These are phyloP conservation scores for Muscicapa striata DNA, from an alignment of 2,797 vertebrate species.

Conservation along the genomic window DNA sequence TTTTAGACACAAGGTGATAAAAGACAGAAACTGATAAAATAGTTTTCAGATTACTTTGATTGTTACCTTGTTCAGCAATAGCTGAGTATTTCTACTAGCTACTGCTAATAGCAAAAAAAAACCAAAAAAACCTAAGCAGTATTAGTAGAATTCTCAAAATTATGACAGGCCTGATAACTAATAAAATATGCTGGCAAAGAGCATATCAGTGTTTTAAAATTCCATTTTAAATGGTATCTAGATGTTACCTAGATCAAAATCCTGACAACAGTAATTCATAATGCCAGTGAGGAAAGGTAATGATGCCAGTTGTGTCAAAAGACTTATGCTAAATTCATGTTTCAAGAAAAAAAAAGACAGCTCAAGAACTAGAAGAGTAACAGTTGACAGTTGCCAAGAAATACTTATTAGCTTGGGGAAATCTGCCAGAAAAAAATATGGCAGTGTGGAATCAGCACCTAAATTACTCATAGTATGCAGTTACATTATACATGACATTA, in stretches of 20 bases:
- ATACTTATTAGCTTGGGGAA: background rate
- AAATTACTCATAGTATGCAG: background rate
- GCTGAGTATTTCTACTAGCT: background rate
- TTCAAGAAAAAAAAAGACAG: background rate
- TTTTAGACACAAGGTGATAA: background rate
- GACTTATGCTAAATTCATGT: background rate
- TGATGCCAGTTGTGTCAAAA: background rate
- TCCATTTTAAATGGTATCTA: background rate
- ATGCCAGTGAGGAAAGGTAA: background rate
- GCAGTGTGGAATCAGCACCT: background rate
- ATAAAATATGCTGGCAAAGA: background rate
- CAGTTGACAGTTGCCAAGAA: background rate
- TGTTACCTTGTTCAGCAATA: background rate
- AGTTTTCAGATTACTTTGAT: background rate
- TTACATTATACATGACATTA: background rate
- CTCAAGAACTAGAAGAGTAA: background rate
- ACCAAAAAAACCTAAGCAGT: background rate
- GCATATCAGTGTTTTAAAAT: background rate
- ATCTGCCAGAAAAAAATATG: background rate
- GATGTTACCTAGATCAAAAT: background rate
- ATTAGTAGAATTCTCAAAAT: background rate
- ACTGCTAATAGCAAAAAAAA: background rate
- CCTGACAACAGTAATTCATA: background rate
- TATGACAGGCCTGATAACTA: background rate
- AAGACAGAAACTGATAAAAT: background rate